These are phyloP conservation scores for Notodromas monacha DNA, from an alignment of 2,888 invertebrate genomes.

Conservation along the genomic window DNA sequence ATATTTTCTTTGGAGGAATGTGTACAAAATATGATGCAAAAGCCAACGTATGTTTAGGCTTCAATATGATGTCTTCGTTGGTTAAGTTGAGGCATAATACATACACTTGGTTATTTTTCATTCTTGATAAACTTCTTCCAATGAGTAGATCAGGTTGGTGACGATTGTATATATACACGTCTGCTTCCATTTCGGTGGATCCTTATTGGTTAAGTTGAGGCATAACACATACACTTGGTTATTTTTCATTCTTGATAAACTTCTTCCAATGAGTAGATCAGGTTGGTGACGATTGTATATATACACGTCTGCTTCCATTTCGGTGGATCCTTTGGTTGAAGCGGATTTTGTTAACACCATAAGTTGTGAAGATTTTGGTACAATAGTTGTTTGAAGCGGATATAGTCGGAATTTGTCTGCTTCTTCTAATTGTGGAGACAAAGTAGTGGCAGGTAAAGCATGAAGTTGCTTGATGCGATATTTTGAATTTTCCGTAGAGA, in stretches of 20 bases:
- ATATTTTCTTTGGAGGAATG: constrained; percentile 4
- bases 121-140: constrained; percentile 4
- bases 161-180: constrained; percentile 4
- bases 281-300: constrained; percentile 4
- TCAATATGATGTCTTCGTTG: constrained; percentile 4
- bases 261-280: constrained; percentile 4
- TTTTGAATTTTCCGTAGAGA: constrained; percentile 4
- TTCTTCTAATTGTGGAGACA: constrained; percentile 4
- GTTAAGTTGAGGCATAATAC: constrained; percentile 4
- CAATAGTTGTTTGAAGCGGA: constrained; percentile 4
- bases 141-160: constrained; percentile 4
- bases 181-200: constrained; percentile 4
- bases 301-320: constrained; percentile 4
- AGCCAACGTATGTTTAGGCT: constrained; percentile 4
- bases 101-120: constrained; percentile 4
- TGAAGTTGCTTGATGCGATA: constrained; percentile 4
- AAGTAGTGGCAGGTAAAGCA: constrained; percentile 4
- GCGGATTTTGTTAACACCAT: constrained; percentile 4
- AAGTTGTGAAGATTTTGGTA: constrained; percentile 4
- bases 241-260: constrained; percentile 4
- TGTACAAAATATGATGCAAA: constrained; percentile 4
- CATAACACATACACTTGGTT: constrained; percentile 4
- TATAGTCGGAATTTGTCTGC: constrained; percentile 4
- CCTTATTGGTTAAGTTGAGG: constrained; percentile 4
- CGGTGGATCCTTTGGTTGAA: constrained; percentile 4